These are phyloP conservation scores for Castor canadensis DNA, from an alignment of 2,113 vertebrate genomes.

Conservation along the genomic window DNA sequence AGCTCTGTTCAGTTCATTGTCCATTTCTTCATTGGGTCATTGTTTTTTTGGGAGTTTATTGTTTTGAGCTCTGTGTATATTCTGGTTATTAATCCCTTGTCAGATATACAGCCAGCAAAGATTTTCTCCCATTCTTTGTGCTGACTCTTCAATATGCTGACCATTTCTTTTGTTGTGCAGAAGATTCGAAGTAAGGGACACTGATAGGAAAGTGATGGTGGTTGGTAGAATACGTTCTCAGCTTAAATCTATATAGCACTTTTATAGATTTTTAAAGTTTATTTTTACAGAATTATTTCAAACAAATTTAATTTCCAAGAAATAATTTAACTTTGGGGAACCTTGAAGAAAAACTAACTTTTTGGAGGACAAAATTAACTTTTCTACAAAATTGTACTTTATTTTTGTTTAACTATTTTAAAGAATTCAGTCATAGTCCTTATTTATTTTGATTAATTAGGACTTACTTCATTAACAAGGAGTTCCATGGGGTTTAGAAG, in stretches of 20 bases:
- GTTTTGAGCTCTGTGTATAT: no score
- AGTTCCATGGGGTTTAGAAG: neutral
- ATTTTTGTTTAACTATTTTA: neutral
- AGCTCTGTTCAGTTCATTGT: no score
- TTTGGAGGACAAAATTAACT: neutral
- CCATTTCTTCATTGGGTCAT: no score
- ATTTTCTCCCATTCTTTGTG: no score
- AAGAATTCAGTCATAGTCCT: neutral
- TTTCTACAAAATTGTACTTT: neutral
- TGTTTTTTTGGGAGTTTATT: no score
- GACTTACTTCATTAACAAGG: neutral
- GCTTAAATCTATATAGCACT: neutral
- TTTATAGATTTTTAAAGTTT: neutral
- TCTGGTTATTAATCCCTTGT: no score
- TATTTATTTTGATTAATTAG: neutral
- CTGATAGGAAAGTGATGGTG: no score
- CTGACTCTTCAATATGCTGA: no score
- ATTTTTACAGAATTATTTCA: neutral
- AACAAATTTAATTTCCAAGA: slow-evolving; percentile 28
- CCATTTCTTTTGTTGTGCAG: neutral
- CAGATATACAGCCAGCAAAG: no score
- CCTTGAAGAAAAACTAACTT: neutral
- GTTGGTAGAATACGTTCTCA: neutral
- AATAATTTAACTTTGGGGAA: neutral
- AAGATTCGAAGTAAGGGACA: neutral